Evolutionary conservation across 2,888 invertebrate genomes (phyloP).

Genomic region (Volucella bombylans): DNA sequence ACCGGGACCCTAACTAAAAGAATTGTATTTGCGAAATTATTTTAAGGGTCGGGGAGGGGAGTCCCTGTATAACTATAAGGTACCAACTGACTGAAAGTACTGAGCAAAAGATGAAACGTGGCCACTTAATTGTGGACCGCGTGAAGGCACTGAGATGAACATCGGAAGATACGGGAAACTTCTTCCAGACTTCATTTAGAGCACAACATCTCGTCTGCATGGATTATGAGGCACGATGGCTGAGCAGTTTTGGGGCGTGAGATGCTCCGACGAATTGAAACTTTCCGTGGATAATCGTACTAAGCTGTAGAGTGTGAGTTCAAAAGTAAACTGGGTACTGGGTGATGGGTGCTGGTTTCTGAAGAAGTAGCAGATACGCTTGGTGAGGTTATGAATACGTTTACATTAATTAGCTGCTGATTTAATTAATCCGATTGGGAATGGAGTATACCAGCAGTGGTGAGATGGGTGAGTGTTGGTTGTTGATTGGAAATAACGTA

Average conservation of each 20-base stretch:
- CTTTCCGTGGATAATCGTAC: slow-evolving; percentile 64
- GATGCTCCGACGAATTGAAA: slow-evolving; percentile 36
- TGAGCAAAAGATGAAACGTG: slow-evolving; percentile 49
- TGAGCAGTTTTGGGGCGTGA: slow-evolving; percentile 69
- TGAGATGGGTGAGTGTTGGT: slow-evolving; percentile 21
- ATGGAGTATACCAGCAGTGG: background rate
- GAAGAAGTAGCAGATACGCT: slow-evolving; percentile 4
- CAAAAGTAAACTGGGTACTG: too few species aligned
- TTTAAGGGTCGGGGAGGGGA: background rate
- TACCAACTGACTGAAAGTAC: background rate
- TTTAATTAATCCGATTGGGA: slow-evolving; percentile 79
- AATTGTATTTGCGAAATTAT: slow-evolving; percentile 38
- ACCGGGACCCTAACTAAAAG: slow-evolving; percentile 13
- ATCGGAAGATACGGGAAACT: slow-evolving; percentile 61
- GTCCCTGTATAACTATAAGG: background rate
- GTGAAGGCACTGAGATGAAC: slow-evolving; percentile 49
- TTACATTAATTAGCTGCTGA: slow-evolving; percentile 81
- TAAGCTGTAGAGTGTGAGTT: slow-evolving; percentile 35
- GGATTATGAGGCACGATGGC: slow-evolving; percentile 65
- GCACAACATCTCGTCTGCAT: slow-evolving; percentile 6
- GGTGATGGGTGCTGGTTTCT: background rate
- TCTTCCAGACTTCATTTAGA: slow-evolving; percentile 1
- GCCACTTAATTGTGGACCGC: slow-evolving; percentile 68
- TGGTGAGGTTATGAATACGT: slow-evolving; percentile 69
- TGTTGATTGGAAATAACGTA: slow-evolving; percentile 52